A percentile compares a stretch with the other conserved stretches of the same genome.
phyloP scores from a whole-genome alignment of 2,113 vertebrate species.

The Poecilia latipinna region DNA sequence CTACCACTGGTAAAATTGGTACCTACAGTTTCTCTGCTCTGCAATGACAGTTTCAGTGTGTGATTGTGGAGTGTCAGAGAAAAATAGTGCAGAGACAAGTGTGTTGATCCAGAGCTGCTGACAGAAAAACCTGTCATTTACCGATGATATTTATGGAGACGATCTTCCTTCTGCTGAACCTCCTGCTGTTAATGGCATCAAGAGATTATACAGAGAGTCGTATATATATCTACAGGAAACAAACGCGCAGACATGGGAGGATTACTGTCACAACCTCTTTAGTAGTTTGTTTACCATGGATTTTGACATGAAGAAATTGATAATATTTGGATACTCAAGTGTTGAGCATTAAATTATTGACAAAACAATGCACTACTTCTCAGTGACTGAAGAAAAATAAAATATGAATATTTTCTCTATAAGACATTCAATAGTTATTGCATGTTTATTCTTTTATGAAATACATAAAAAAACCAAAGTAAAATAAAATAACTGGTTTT shows the following conservation, averaged over 20 bases:
- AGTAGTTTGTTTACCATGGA: not conserved
- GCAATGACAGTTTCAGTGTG: conserved; percentile 3
- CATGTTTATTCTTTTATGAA: too few species aligned
- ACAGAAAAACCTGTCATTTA: conserved; percentile 48
- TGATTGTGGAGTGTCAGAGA: conserved; percentile 10
- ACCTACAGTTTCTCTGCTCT: conserved; percentile 25
- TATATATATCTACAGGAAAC: not conserved
- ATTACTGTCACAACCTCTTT: not conserved
- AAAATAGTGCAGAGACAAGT: conserved; percentile 11
- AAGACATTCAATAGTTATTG: too few species aligned
- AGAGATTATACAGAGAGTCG: not conserved
- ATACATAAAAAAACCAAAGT: too few species aligned
- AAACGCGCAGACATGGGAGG: not conserved
- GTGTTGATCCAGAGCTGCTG: conserved; percentile 14
- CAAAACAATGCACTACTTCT: too few species aligned
- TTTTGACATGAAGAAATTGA: not conserved
- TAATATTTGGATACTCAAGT: not conserved
- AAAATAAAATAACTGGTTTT: not conserved
- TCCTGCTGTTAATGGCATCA: not conserved
- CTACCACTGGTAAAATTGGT: conserved; percentile 42
- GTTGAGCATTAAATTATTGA: too few species aligned
- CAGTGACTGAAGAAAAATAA: too few species aligned
- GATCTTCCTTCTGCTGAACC: conserved; percentile 1
- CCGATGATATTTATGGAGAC: conserved; percentile 5
- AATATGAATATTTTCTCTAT: too few species aligned